phyloP scores from a whole-genome alignment of 2,113 vertebrate genomes.

The Antechinus stuartii region DNA sequence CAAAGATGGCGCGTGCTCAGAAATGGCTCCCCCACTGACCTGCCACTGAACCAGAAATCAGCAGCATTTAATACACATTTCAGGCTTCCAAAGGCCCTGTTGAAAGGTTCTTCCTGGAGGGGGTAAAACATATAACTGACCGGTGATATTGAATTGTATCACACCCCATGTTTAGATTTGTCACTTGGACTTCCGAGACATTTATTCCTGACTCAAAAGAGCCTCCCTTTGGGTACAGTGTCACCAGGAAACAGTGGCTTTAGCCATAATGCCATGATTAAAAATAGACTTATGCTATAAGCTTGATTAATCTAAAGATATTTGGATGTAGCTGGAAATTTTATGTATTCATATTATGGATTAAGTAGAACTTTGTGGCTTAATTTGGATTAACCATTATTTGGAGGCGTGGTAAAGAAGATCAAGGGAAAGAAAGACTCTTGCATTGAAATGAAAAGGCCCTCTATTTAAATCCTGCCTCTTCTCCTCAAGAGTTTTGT shows the following conservation, averaged over 20 bases:
- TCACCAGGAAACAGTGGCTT: not conserved
- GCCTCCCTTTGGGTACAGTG: not conserved
- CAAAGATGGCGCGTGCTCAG: not conserved
- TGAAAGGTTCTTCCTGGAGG: not conserved
- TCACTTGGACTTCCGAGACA: not conserved
- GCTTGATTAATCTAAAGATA: not conserved
- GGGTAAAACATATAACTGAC: not conserved
- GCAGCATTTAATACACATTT: not conserved
- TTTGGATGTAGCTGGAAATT: not conserved
- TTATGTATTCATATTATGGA: not conserved
- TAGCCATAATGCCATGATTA: not conserved
- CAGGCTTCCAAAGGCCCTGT: constrained; percentile 4
- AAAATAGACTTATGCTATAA: not conserved
- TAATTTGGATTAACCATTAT: not conserved
- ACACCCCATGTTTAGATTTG: not conserved
- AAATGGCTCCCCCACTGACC: not conserved
- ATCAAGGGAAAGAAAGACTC: not conserved
- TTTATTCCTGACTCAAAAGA: not conserved
- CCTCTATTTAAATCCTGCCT: not conserved
- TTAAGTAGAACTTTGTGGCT: not conserved
- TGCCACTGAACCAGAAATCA: not conserved
- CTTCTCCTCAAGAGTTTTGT: not conserved
- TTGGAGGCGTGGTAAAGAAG: not conserved
- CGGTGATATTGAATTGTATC: not conserved
- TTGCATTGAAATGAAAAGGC: not conserved